Base-by-base conservation (phyloP, 2,113 vertebrate species). In the Argyrosomus japonicus region DNA sequence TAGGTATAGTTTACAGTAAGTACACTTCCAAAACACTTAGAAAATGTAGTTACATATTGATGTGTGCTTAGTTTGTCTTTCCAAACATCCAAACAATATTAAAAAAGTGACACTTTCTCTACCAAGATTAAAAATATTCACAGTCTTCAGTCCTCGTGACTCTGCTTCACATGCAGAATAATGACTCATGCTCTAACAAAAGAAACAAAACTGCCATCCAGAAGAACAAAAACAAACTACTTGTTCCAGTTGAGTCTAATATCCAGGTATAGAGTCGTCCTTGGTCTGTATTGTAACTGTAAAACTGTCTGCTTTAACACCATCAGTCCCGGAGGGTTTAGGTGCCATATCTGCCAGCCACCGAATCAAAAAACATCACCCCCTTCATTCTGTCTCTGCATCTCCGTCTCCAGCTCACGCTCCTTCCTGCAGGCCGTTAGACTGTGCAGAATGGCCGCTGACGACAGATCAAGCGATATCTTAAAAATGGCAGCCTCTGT, bases 401-500 rank as follows among this genome's bases (percentile, higher is more conserved):
- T 68, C 71, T 67, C 71, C 9, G 8, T 63, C 27, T 76, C 21
- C 40, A 32, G 63, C 27, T 45, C 14, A 60, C 18, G 0, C 29
- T 68, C 32, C 27, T 21, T 86, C 47, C 75, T 68, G 75, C 68
- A 60, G 69, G 76, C 51, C 68, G 58, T 76, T 61, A 79, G 53
- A 62, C 64, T 43, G 29, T 61, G 77, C 60, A 64, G 77, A 77
- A 78, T 29, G 79, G 69, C 68, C 56, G 13, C 10, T 63, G 32
- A 88, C 70, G 75, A 85, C 82, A 79, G 75, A 77, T 68, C 27
- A 81, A 91, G 25, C 63, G 82, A 76, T 60, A 78, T 61, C 74
- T 80, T 76, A 86, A 85, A 91, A 90, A 88, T 65, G 62, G 64
- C 64, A 53, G 72, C 71, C 65, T 81, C 58, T 71, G 68, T 67